These are phyloP conservation scores for Xylocampa areola DNA, from an alignment of 2,888 invertebrate genomes.

Conservation along the genomic window DNA sequence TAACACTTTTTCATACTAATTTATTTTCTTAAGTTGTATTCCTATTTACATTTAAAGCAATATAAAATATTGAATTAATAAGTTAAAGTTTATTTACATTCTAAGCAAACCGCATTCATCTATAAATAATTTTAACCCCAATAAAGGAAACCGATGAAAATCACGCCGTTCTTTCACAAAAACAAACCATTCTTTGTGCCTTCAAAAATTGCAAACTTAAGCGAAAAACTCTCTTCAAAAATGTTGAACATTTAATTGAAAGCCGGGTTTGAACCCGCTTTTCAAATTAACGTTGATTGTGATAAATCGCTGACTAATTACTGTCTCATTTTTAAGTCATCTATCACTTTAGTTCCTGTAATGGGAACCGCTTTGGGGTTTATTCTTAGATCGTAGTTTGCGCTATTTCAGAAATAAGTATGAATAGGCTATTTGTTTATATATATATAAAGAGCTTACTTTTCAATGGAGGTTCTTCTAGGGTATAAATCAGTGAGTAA, in stretches of 20 bases:
- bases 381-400: background rate
- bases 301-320: conserved; percentile 69
- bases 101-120: background rate
- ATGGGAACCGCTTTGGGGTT: background rate
- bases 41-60: too few relatives aligned
- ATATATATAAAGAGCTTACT: too few relatives aligned
- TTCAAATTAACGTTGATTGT: conserved; percentile 66
- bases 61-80: too few relatives aligned
- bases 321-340: conserved; percentile 63
- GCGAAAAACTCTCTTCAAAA: conserved; percentile 47
- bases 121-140: background rate
- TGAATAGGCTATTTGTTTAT: too few relatives aligned
- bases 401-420: background rate
- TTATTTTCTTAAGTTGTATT: too few relatives aligned
- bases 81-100: too few relatives aligned
- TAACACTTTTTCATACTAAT: too few relatives aligned
- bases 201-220: conserved; percentile 26
- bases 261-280: conserved; percentile 48
- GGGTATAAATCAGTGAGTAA: too few relatives aligned
- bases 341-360: conserved; percentile 44
- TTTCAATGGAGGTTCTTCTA: too few relatives aligned
- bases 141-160: conserved; percentile 14
- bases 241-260: conserved; percentile 58
- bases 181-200: conserved; percentile 23
- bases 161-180: conserved; percentile 11